Evolutionary conservation across 2,888 invertebrate genomes (phyloP).

Genomic region (Acrocera orbiculus): DNA sequence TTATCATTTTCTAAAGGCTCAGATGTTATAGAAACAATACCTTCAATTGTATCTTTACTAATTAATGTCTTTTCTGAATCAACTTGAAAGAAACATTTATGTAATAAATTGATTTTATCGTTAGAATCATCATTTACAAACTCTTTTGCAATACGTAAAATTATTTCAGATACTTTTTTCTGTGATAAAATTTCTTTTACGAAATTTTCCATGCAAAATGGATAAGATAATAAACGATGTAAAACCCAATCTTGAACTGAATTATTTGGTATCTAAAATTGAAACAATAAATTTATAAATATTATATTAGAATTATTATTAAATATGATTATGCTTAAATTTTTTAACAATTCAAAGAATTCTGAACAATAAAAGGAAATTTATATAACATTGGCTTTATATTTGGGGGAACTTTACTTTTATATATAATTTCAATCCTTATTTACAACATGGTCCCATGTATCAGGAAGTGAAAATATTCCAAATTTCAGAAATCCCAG

Average conservation of each 20-base stretch:
- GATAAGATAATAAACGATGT: slow-evolving; percentile 26
- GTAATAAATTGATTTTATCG: slow-evolving; percentile 24
- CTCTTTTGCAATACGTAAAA: slow-evolving; percentile 20
- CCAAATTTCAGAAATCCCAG: no score
- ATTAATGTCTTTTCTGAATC: slow-evolving; percentile 27
- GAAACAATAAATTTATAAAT: not conserved
- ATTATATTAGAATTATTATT: slow-evolving; percentile 1
- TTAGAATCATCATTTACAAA: slow-evolving; percentile 19
- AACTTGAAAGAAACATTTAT: slow-evolving; percentile 30
- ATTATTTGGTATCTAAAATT: slow-evolving; percentile 18
- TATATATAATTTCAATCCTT: no score
- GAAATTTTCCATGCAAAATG: slow-evolving; percentile 23
- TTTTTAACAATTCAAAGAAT: no score
- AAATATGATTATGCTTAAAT: not conserved
- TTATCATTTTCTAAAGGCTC: slow-evolving; percentile 17
- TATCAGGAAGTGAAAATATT: no score
- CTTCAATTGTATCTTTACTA: slow-evolving; percentile 21
- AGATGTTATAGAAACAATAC: slow-evolving; percentile 22
- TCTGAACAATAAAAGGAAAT: no score
- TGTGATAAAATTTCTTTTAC: slow-evolving; percentile 21
- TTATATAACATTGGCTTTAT: no score
- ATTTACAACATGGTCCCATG: no score
- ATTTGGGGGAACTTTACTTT: no score
- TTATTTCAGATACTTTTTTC: slow-evolving; percentile 17
- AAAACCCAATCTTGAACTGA: slow-evolving; percentile 22